Evolutionary conservation across 1,140 invertebrate species (phyloP), one percentile per base, ranked within the genome.

Genomic region (Pseudomyrmex gracilis): DNA sequence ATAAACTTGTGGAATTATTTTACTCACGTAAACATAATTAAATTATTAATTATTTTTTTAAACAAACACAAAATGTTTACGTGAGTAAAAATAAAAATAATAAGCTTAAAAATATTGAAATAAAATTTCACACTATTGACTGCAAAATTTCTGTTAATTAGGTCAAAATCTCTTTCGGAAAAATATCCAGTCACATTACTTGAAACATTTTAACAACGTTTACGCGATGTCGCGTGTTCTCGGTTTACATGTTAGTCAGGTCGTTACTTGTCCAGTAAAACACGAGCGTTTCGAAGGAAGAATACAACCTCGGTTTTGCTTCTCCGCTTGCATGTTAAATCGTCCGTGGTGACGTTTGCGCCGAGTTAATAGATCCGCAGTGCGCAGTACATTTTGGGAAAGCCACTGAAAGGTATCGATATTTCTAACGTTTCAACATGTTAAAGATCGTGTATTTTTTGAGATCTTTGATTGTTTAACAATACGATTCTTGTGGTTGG

Each of bases 311-410:
- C 34, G 34, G 55, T 8, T 43, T 58, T 22, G 13, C 12, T 51
- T 78, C 34, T 70, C 43, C 15, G 43, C 10, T 78, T 17, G 76
- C 76, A 70, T 80, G 76, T 71, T 71, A 80, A 70, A 49, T 70
- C 66, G 53, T 17, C 22, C 17, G 10, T 49, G 51, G 17, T 57
- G 15, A 43, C 34, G 15, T 68, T 34, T n/a, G 43, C 34, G 34
- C 58, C 70, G 70, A 67, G 66, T 58, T 77, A 80, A 80, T 71
- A 80, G 55, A 71, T 70, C 76, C 53, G 66, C 76, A 71, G n/a
- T 71, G 43, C 76, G 66, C 76, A 80, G 70, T 80, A 24, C 49
- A 12, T 71, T 80, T 57, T 55, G 49, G 3, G 53, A 58, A 80
- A 71, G 24, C 15, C 47, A 51, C 34, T 7, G 34, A 34, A 34